A percentile compares a stretch with the other conserved stretches of the same genome.
phyloP scores from a whole-genome alignment of 2,797 vertebrate species.

The Peromyscus attwateri region DNA sequence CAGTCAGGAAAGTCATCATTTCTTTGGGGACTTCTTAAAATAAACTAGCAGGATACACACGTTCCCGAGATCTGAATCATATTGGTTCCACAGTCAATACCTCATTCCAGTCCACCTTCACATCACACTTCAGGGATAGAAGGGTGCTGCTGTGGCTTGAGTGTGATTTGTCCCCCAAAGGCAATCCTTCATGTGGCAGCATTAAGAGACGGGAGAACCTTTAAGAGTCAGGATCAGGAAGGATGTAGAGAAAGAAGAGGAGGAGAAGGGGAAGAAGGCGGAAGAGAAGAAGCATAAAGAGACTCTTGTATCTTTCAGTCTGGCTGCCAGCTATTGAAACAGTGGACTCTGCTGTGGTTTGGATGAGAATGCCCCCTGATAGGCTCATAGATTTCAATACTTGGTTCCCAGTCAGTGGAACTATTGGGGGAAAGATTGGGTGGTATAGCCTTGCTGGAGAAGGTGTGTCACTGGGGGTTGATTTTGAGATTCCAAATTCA shows the following conservation, averaged over 20 bases:
- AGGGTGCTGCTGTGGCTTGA: not conserved
- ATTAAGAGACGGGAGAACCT: not conserved
- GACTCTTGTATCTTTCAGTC: not conserved
- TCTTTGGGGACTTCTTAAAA: not conserved
- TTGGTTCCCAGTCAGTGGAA: not conserved
- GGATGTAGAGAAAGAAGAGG: too few species aligned
- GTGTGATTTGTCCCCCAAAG: not conserved
- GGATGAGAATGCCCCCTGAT: not conserved
- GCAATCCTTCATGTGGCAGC: too few species aligned
- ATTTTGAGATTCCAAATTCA: not conserved
- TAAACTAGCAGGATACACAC: not conserved
- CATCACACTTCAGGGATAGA: not conserved
- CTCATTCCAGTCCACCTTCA: not conserved
- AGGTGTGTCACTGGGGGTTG: not conserved
- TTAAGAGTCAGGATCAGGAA: not conserved
- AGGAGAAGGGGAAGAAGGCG: not conserved
- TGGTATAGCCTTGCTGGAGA: not conserved
- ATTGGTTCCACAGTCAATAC: not conserved
- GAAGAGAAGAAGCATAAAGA: not conserved
- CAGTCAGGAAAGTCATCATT: not conserved
- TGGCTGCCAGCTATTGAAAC: not conserved
- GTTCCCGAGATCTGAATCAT: not conserved
- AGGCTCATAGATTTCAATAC: not conserved
- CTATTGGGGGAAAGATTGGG: not conserved
- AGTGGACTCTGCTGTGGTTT: not conserved